These are phyloP conservation scores for Phymanthus crucifer DNA, from an alignment of 92 coral and sea anemone genomes.

Conservation along the genomic window DNA sequence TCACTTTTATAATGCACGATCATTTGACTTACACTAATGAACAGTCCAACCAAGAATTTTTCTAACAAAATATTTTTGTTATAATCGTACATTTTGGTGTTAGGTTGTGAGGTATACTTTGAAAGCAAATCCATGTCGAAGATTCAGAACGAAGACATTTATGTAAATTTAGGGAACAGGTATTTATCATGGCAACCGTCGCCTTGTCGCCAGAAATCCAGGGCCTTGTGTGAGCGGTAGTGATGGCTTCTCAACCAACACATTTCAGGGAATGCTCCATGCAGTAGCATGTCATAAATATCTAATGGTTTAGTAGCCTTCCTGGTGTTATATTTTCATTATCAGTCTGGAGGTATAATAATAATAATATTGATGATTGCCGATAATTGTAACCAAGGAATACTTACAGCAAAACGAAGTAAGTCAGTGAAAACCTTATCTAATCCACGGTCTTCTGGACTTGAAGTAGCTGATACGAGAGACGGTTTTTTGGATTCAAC, in stretches of 20 bases:
- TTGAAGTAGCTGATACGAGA: not conserved
- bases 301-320: too few species aligned
- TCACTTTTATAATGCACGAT: not conserved
- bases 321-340: too few species aligned
- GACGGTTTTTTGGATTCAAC: not conserved
- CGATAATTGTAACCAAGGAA: not conserved
- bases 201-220: not conserved
- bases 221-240: not conserved
- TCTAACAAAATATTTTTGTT: too few species aligned
- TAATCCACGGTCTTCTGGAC: not conserved
- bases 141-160: not conserved
- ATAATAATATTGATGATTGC: too few species aligned
- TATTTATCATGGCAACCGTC: not conserved
- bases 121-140: too few species aligned
- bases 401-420: not conserved
- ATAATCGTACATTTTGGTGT: too few species aligned
- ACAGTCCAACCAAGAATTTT: not conserved
- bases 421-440: not conserved
- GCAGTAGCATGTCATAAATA: too few species aligned
- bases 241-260: not conserved
- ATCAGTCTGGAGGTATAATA: too few species aligned
- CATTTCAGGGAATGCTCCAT: too few species aligned
- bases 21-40: not conserved
- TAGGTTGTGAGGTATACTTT: not conserved
- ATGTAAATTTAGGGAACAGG: not conserved